Evolutionary conservation across 2,797 vertebrate species (phyloP), one percentile per base, ranked within the genome.

Genomic region (Atherinosoma microstoma): DNA sequence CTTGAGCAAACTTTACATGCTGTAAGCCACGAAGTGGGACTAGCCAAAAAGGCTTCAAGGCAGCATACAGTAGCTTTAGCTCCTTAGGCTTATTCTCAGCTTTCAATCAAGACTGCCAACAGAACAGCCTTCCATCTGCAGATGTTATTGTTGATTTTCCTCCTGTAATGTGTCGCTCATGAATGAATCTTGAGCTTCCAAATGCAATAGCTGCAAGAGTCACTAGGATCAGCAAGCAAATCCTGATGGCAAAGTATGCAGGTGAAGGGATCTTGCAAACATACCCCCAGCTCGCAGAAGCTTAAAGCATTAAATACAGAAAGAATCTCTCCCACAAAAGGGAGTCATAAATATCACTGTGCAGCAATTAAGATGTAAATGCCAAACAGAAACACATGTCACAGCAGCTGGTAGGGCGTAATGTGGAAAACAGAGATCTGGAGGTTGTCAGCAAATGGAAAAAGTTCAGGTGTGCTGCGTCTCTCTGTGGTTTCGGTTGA

Each of bases 341-440:
- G 13, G 51, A 24, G 20, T 20, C 27, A n/a, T 13, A 6, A 1
- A 0, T 53, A 76, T 71, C 58, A 69, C 64, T 34, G 42, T 49
- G 65, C 53, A 16, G 69, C 76, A 69, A 82, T 88, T 84, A 76
- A 72, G 79, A 76, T 75, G 65, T 78, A 83, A 86, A 84, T 68
- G 76, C 3, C 24, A 74, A 85, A 84, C 63, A 72, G 71, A 76
- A 88, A 72, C 81, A 78, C 70, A 87, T 81, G 82, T 51, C 57
- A 38, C 68, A 29, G 72, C 82, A 83, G 85, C 73, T 87, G 86
- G 75, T 86, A 10, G 36, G 59, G 24, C 20, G n/a, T 38, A 69
- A 70, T 27, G 78, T 1, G 24, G 65, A 73, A 84, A 85, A 24
- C 18, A 71, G 54, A 81, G 65, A 84, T 42, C 70, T 16, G 59